A percentile compares a stretch with the other conserved stretches of the same genome.
phyloP scores from a whole-genome alignment of 1,140 invertebrate genomes.

The Uloborus diversus region DNA sequence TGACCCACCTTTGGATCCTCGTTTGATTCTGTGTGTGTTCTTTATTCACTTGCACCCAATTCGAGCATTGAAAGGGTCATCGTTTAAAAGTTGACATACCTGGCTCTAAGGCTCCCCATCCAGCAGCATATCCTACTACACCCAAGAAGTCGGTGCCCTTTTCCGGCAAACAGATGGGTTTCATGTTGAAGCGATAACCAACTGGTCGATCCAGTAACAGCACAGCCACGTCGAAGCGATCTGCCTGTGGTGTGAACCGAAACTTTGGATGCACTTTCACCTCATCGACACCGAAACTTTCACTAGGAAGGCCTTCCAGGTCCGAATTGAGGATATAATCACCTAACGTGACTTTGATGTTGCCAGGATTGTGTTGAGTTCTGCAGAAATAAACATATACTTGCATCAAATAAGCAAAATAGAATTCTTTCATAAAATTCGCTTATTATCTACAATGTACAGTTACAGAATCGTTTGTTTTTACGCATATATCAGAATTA shows the following conservation, averaged over 20 bases:
- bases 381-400: conserved; percentile 64
- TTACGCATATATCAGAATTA: too few relatives aligned
- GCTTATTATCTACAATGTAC: too few relatives aligned
- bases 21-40: too few relatives aligned
- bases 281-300: conserved; percentile 86
- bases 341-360: conserved; percentile 90
- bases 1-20: too few relatives aligned
- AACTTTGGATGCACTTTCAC: conserved; percentile 94
- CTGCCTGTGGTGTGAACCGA: conserved; percentile 89
- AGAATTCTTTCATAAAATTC: neutral
- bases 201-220: conserved; percentile 86
- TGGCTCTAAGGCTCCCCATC: conserved; percentile 90
- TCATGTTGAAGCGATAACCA: conserved; percentile 88
- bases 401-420: neutral
- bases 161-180: conserved; percentile 90
- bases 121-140: conserved; percentile 89
- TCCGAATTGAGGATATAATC: conserved; percentile 95
- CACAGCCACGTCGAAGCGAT: conserved; percentile 90
- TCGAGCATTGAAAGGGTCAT: too few relatives aligned
- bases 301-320: conserved; percentile 85
- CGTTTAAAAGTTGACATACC: conserved; percentile 64
- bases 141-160: conserved; percentile 90
- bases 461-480: too few relatives aligned
- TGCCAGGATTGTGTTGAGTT: conserved; percentile 76
- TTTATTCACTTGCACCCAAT: too few relatives aligned